These are phyloP conservation scores for Bursaphelenchus okinawaensis DNA, from an alignment of 2,888 invertebrate genomes.

Conservation along the genomic window DNA sequence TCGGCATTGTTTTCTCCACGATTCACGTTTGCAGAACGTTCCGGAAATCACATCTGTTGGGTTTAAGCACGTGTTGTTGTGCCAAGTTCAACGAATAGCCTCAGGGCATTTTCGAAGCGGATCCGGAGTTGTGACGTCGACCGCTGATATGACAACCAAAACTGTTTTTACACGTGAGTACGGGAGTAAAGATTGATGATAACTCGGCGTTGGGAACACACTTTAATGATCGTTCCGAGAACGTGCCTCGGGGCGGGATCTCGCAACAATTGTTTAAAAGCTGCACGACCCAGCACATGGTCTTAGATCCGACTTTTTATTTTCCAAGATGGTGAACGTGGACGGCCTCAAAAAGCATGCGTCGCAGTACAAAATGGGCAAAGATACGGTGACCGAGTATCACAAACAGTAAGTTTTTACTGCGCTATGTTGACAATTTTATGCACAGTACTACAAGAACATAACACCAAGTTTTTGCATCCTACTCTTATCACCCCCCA, in stretches of 20 bases:
- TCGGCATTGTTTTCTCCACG: too few relatives aligned
- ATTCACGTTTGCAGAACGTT: neutral
- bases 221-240: neutral
- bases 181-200: neutral
- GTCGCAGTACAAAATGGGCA: constrained; percentile 35
- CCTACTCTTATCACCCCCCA: too few relatives aligned
- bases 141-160: too few relatives aligned
- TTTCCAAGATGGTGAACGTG: constrained; percentile 39
- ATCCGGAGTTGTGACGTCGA: too few relatives aligned
- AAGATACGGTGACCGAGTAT: constrained; percentile 38
- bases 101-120: too few relatives aligned
- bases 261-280: neutral
- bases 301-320: too few relatives aligned
- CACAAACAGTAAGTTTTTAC: constrained; percentile 38
- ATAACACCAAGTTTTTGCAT: too few relatives aligned
- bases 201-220: neutral
- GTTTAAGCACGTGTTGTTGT: neutral
- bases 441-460: too few relatives aligned
- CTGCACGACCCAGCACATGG: neutral
- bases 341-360: constrained; percentile 40
- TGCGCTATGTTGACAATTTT: neutral
- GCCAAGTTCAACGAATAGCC: neutral
- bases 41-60: neutral
- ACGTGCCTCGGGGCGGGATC: neutral
- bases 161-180: neutral